Evolutionary conservation across 2,113 vertebrate species (phyloP), one percentile per base, ranked within the genome.

Genomic region (Pelobates fuscus): DNA sequence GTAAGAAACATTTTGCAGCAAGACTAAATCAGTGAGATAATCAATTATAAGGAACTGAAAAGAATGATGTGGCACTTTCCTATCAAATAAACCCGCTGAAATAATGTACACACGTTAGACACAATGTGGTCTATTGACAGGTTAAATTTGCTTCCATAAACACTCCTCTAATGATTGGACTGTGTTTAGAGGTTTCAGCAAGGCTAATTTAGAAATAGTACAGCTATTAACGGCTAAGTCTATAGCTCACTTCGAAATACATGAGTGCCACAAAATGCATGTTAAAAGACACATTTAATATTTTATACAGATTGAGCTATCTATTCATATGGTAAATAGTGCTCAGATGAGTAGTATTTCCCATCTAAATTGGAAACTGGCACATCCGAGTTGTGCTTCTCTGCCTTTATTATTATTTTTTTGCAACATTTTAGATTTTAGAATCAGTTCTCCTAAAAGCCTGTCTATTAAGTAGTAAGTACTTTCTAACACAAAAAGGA

Each of bases 81-180:
- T n/a, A n/a, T n/a, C n/a, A n/a, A n/a, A 32, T 32, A 4, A 10
- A 4, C 30, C 30, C 10, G 10, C 30, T 32, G 30, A 32, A 5
- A 32, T 5, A 32, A 32, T 32, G 10, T 5, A 32, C 4, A 32
- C 10, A 32, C 4, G 30, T 29, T 54, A 54, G 44, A 27, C 30
- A 5, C 66, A 68, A 30, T 8, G 30, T 11, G 52, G 21, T 55
- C 20, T 55, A 68, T 68, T 55, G 66, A n/a, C 66, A 23, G n/a
- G 66, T 55, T 68, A 68, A 68, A 54, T 32, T 20, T 68, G 46
- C 54, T 26, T 68, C 66, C 32, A 55, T 67, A 67, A 67, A 27
- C 64, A 26, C 17, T 8, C 15, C 41, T 18, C 37, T 26, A 67
- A 26, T 20, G 44, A 68, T 26, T 37, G n/a, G 3, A 23, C 26